phyloP scores from a whole-genome alignment of 2,797 vertebrate genomes.

The Acridotheres tristis region DNA sequence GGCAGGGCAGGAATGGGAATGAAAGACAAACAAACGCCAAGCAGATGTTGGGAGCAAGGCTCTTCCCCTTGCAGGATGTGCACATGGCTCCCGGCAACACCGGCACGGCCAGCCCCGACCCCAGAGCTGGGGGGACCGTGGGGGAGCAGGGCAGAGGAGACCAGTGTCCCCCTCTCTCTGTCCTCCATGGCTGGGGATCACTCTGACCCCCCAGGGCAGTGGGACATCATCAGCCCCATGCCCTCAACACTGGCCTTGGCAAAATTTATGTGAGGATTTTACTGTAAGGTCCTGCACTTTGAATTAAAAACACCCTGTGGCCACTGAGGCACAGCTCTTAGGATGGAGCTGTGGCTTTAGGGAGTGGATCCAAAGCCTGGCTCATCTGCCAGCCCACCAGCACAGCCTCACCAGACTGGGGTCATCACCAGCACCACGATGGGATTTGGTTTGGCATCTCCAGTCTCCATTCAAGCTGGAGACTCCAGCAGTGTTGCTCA shows the following conservation, averaged over 20 bases:
- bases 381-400: neutral
- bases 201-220: accelerated
- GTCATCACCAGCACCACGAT: accelerated
- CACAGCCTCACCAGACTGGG: accelerated
- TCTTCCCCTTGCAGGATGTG: neutral
- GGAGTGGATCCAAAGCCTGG: neutral
- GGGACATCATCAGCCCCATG: accelerated
- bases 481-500: accelerated
- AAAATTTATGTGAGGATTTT: neutral
- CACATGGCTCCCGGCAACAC: accelerated
- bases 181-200: accelerated
- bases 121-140: accelerated
- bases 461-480: neutral
- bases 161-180: neutral
- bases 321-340: neutral
- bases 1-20: neutral
- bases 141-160: accelerated
- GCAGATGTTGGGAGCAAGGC: conserved; percentile 37
- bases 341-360: neutral
- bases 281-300: neutral
- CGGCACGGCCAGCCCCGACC: neutral
- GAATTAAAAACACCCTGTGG: neutral
- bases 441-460: neutral
- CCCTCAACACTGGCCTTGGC: accelerated
- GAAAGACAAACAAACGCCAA: conserved; percentile 40